Evolutionary conservation across 2,888 invertebrate species (phyloP), one percentile per base, ranked within the genome.

Genomic region (Miltochrista miniata): DNA sequence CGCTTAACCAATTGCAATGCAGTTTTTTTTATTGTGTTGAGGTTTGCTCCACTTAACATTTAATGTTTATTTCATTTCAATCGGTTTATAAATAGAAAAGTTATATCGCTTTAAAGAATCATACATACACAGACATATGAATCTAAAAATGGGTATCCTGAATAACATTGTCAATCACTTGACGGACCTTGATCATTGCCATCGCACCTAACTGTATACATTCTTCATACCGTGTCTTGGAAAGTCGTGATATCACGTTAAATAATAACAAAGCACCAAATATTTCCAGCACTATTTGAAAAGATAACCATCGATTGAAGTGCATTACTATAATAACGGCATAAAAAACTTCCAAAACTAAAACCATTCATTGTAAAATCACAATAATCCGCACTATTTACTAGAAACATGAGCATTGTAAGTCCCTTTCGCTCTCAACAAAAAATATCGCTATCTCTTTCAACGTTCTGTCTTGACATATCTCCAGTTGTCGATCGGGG

Each of bases 401-500:
- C 44, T 39, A 15, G 33, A 39, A 43, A 35, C 35, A 39, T 39
- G 14, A 49, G 33, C 9, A n/a, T 12, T n/a, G 13, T 12, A 39
- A n/a, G 31, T 48, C 45, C 48, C 40, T 45, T 45, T 48, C 45
- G 41, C 41, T 45, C 13, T 29, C 29, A 33, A 53, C 29, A 37
- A 61, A 59, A 62, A 51, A 39, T 36, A 45, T 31, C 33, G 48
- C 47, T 59, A 70, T 71, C 72, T 66, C 64, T 62, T 65, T 65
- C 62, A 48, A 59, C 68, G 74, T 76, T 24, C 74, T 58, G 58
- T 74, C 72, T 48, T 39, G 52, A 71, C 62, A 65, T 79, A 79
- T 80, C 80, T 70, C 65, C 74, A 63, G 65, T 74, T 68, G 73
- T 69, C 69, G 68, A 84, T 81, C 81, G 73, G 62, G 69, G 78